A percentile compares a stretch with the other conserved stretches of the same genome.
These are phyloP conservation scores for Beroe ovata DNA, from an alignment of 37 sponge, comb jelly and placozoan species.

Conservation along the genomic window DNA sequence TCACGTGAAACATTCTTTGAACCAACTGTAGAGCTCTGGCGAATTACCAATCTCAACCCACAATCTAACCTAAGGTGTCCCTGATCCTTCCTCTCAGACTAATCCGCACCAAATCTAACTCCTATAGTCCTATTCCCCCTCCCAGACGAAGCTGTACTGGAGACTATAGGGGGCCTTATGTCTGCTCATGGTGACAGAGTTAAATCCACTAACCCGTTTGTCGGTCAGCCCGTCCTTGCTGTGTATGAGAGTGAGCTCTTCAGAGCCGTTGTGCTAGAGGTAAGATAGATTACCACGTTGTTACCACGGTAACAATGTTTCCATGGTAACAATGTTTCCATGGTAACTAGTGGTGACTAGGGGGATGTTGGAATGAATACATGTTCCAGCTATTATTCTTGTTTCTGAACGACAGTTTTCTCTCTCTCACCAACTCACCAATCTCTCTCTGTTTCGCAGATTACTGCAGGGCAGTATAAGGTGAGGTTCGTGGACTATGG, in stretches of 20 bases:
- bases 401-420: no score
- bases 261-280: conserved; percentile 24
- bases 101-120: no score
- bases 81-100: no score
- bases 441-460: not conserved
- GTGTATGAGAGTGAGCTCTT: conserved; percentile 7
- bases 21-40: no score
- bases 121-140: not conserved
- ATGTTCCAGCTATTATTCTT: no score
- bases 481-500: conserved; percentile 27
- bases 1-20: no score
- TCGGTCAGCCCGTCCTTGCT: conserved; percentile 38
- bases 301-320: not conserved
- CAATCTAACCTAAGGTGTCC: not conserved
- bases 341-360: no score
- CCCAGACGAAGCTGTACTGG: not conserved
- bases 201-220: not conserved
- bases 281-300: not conserved
- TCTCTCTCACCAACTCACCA: no score
- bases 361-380: no score
- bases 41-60: no score
- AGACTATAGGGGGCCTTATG: not conserved
- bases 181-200: not conserved
- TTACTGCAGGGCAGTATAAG: not conserved
- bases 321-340: no score